Conservation (phyloP, 2,113 vertebrate genomes). For the Cacatua alba region DNA sequence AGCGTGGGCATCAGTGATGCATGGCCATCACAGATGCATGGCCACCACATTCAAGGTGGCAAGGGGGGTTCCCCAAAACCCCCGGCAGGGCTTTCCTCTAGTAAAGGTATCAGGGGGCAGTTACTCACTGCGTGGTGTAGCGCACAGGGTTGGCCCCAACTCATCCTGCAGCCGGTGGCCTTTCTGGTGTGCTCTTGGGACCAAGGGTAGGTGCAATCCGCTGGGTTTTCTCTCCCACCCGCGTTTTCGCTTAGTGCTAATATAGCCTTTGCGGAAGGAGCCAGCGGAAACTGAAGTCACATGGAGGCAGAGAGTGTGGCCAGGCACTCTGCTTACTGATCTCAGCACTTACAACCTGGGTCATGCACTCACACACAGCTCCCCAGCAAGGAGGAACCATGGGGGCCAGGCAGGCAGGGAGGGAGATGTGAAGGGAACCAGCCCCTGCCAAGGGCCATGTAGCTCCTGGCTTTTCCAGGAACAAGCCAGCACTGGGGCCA, state of each 20-base stretch:
- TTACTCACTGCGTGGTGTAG: conserved; percentile 71
- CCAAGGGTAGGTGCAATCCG: not conserved
- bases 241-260: conserved; percentile 40
- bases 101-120: not conserved
- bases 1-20: fast-evolving
- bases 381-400: conserved; percentile 31
- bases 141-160: not conserved
- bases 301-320: conserved; percentile 72
- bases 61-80: not conserved
- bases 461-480: not conserved
- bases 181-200: not conserved
- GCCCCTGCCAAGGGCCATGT: not conserved
- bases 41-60: not conserved
- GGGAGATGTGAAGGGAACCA: not conserved
- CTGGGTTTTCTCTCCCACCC: not conserved
- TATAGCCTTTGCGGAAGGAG: conserved; percentile 83
- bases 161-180: conserved; percentile 57
- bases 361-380: conserved; percentile 15
- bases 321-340: not conserved
- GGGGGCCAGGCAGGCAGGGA: not conserved
- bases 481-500: not conserved
- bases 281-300: conserved; percentile 83
- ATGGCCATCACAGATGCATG: fast-evolving
- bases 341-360: conserved; percentile 31
- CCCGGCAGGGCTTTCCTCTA: fast-evolving